Conservation (phyloP, 1,140 invertebrate species). For the Sitodiplosis mosellana region DNA sequence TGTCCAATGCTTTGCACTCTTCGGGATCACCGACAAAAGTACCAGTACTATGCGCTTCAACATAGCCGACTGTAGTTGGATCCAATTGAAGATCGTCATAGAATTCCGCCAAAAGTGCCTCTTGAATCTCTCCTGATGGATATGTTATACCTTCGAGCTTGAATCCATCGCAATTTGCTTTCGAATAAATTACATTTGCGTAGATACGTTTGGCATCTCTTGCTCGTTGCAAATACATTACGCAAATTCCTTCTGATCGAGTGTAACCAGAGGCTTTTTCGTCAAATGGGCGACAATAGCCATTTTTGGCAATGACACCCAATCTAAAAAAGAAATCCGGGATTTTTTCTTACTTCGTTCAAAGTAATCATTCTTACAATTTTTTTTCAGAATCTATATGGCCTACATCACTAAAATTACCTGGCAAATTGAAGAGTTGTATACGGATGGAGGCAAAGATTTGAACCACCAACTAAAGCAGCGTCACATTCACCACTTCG, state of each 20-base stretch:
- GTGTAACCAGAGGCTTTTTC: constrained; percentile 55
- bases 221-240: constrained; percentile 63
- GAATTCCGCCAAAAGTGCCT: constrained; percentile 57
- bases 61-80: constrained; percentile 49
- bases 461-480: constrained; percentile 71
- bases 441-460: constrained; percentile 66
- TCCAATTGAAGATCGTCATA: constrained; percentile 68
- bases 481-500: constrained; percentile 60
- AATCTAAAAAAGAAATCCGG: constrained; percentile 37
- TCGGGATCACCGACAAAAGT: constrained; percentile 63
- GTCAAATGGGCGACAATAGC: constrained; percentile 81
- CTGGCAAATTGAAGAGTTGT: constrained; percentile 65
- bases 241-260: constrained; percentile 56
- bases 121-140: constrained; percentile 69
- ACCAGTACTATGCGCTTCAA: constrained; percentile 85
- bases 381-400: not conserved
- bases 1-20: constrained; percentile 70
- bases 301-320: constrained; percentile 71
- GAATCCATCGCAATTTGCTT: constrained; percentile 72
- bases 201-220: constrained; percentile 61
- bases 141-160: constrained; percentile 61
- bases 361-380: constrained; percentile 4
- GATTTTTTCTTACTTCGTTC: too few species aligned
- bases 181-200: constrained; percentile 31
- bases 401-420: constrained; percentile 19